Base-by-base conservation (phyloP, 2,113 vertebrate species). In the Oreochromis aureus region DNA sequence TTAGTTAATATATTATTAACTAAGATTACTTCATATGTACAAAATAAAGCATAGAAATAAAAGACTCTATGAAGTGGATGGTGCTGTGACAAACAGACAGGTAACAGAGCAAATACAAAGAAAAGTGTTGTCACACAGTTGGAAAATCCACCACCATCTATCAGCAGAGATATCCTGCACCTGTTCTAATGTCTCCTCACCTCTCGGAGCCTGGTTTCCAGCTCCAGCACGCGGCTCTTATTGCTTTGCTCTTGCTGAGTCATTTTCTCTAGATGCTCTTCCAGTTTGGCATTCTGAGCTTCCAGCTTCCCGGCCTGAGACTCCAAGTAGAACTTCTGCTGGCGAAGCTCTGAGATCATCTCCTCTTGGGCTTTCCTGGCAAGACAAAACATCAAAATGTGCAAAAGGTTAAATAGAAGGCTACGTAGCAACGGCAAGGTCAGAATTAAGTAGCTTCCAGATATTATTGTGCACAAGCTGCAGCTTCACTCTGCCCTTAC, bases 271-370 rank as follows among this genome's bases (percentile, higher is more conserved):
- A 99, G 95, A 91, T 99, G 98, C 81, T 99, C 99, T 91, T 99
- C 99, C 93, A 99, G 96, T 94, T 99, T 99, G 88, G 97, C 98
- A 92, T 99, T 99, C 95, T 99, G 99, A 83, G 99, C 98, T 90
- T 99, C 98, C 91, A 99, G 91, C 91, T 99, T 99, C 27, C 99
- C 99, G 7, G 98, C 98, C 94, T 99, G 99, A 5, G 98, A 98
- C 94, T 99, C 99, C 95, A 99, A 95, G 95, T 99, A 99, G 96
- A 99, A 99, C 94, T 99, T 99, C 96, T 99, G 99, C 91, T 99
- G 99, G 66, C 99, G 97, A 76, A 99, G 98, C 94, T 99, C 99
- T 76, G 98, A 99, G 93, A 99, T 99, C 99, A 99, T 99, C 94
- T 99, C 99, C 91, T 99, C 99, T 91, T 99, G 99, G 87, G 99